These are phyloP conservation scores for Napeogenes inachia DNA, from an alignment of 2,888 invertebrate genomes.

Conservation along the genomic window DNA sequence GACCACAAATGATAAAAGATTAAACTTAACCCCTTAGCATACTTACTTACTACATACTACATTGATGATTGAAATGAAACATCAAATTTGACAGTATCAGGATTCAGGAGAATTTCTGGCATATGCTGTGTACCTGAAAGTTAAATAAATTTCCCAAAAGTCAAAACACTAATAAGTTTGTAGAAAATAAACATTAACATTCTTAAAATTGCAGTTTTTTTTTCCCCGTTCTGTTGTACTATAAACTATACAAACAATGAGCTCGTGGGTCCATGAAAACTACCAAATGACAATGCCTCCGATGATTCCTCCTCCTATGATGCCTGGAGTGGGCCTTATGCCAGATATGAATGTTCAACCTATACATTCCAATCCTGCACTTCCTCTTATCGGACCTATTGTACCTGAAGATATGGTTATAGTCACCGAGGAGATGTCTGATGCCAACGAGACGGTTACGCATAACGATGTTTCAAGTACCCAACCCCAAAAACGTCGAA, in stretches of 20 bases:
- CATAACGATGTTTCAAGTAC: constrained; percentile 25
- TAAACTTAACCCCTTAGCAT: too few relatives aligned
- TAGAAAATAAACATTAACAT: too few relatives aligned
- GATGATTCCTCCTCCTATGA: constrained; percentile 19
- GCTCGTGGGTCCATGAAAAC: constrained; percentile 28
- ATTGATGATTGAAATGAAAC: too few relatives aligned
- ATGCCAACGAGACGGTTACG: constrained; percentile 7
- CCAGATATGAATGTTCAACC: constrained; percentile 24
- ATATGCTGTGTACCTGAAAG: too few relatives aligned
- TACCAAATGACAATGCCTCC: constrained; percentile 20
- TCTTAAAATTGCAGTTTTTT: too few relatives aligned
- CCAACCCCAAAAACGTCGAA: constrained; percentile 17
- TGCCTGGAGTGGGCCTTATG: constrained; percentile 32
- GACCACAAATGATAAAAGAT: too few relatives aligned
- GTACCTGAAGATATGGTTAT: constrained; percentile 30
- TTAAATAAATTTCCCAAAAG: too few relatives aligned
- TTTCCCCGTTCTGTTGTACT: too few relatives aligned
- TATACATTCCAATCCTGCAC: constrained; percentile 21
- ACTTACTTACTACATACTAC: too few relatives aligned
- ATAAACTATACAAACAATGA: constrained; percentile 18
- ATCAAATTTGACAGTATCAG: too few relatives aligned
- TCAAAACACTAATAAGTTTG: too few relatives aligned
- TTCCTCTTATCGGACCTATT: constrained; percentile 33
- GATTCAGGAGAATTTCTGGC: too few relatives aligned
- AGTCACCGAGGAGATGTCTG: constrained; percentile 12